These are phyloP conservation scores for Neoascia interrupta DNA, from an alignment of 2,888 invertebrate genomes.

Conservation along the genomic window DNA sequence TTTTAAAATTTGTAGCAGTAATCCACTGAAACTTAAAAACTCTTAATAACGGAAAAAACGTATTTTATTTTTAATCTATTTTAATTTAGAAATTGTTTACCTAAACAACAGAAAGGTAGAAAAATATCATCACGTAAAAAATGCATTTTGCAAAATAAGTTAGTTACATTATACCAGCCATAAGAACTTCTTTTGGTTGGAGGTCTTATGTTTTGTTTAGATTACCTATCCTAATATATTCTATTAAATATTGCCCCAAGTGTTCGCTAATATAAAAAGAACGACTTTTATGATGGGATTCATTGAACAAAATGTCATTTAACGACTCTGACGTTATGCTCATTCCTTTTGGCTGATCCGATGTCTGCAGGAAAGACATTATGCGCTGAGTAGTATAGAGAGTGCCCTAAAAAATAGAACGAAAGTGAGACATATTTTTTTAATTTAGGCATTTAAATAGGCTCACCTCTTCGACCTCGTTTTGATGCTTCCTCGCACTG, in stretches of 20 bases:
- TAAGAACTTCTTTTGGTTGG: not conserved
- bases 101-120: conserved; percentile 44
- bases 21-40: too few species aligned
- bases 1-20: not conserved
- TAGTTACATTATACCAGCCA: conserved; percentile 11
- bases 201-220: conserved; percentile 44
- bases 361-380: conserved; percentile 75
- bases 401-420: conserved; percentile 70
- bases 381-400: conserved; percentile 77
- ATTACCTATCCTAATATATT: conserved; percentile 76
- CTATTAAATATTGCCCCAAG: conserved; percentile 76
- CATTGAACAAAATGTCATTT: conserved; percentile 73
- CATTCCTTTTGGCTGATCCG: conserved; percentile 67
- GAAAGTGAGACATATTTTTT: not conserved
- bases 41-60: too few species aligned
- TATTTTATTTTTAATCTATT: conserved; percentile 16
- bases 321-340: conserved; percentile 72
- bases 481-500: conserved; percentile 71
- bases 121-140: conserved; percentile 56
- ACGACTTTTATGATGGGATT: conserved; percentile 70
- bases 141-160: conserved; percentile 59
- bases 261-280: conserved; percentile 77
- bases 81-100: conserved; percentile 41
- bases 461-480: conserved; percentile 75
- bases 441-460: not conserved